Percentiles rank a stretch among this genome's conserved stretches.
These are phyloP conservation scores for Diabrotica undecimpunctata DNA, from an alignment of 1,140 invertebrate species.

Conservation along the genomic window DNA sequence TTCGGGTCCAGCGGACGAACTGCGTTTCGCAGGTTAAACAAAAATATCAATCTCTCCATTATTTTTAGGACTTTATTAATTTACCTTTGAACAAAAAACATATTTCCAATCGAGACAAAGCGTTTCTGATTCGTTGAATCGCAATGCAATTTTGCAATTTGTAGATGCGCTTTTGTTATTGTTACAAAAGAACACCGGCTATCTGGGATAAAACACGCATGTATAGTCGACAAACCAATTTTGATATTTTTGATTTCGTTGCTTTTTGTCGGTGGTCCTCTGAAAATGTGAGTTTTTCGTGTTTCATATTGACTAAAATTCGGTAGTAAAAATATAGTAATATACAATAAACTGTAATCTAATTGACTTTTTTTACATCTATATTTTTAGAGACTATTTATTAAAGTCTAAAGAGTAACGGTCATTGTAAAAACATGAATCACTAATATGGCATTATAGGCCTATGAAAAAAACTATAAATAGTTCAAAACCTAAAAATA, in stretches of 20 bases:
- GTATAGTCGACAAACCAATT: slow-evolving; percentile 9
- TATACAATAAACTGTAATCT: too few relatives aligned
- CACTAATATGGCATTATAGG: too few relatives aligned
- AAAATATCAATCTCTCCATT: slow-evolving; percentile 37
- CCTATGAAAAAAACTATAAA: too few relatives aligned
- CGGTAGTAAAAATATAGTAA: too few relatives aligned
- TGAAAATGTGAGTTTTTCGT: not conserved
- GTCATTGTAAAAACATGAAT: too few relatives aligned
- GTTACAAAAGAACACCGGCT: slow-evolving; percentile 37
- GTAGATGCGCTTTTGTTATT: slow-evolving; percentile 44
- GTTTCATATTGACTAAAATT: not conserved
- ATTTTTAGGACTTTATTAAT: slow-evolving; percentile 42
- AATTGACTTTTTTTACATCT: too few relatives aligned
- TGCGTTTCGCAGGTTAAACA: slow-evolving; percentile 34
- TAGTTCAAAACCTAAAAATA: too few relatives aligned
- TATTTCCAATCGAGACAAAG: slow-evolving; percentile 41
- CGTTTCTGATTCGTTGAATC: slow-evolving; percentile 49
- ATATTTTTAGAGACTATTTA: too few relatives aligned
- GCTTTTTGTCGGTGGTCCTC: not conserved
- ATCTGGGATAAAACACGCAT: slow-evolving; percentile 45
- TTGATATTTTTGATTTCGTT: slow-evolving; percentile 3
- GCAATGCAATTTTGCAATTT: slow-evolving; percentile 50
- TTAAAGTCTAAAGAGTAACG: too few relatives aligned
- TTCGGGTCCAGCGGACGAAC: slow-evolving; percentile 30
- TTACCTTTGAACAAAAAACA: slow-evolving; percentile 40